A percentile compares a stretch with the other conserved stretches of the same genome.
Conservation (phyloP, 2,113 vertebrate genomes). For the Hypanus sabinus region DNA sequence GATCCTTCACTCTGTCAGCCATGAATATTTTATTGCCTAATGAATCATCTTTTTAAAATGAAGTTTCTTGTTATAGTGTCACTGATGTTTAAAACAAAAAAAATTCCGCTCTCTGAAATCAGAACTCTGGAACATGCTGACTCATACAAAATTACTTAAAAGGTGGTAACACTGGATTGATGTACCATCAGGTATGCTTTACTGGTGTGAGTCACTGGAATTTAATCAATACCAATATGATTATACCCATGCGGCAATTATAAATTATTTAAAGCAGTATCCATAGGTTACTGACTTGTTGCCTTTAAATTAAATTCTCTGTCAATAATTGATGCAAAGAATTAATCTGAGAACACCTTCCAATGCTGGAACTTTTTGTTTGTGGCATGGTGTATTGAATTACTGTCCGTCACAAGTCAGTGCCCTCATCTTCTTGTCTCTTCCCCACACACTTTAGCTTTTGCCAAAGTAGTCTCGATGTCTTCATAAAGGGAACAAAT, state of each 20-base stretch:
- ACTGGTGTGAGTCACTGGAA: slow-evolving; percentile 74
- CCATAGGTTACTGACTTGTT: slow-evolving; percentile 86
- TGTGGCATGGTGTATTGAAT: slow-evolving; percentile 71
- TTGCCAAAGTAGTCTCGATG: slow-evolving; percentile 14
- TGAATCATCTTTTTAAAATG: slow-evolving; percentile 82
- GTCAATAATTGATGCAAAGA: slow-evolving; percentile 98
- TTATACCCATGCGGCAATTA: slow-evolving; percentile 80
- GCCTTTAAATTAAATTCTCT: slow-evolving; percentile 92
- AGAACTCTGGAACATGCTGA: slow-evolving; percentile 65
- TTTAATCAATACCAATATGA: slow-evolving; percentile 94
- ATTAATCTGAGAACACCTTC: slow-evolving; percentile 93
- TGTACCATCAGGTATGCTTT: slow-evolving; percentile 73
- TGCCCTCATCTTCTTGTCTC: slow-evolving; percentile 62
- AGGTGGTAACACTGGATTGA: slow-evolving; percentile 62
- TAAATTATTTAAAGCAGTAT: slow-evolving; percentile 95
- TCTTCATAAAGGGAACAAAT: background rate
- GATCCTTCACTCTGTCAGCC: slow-evolving; percentile 97
- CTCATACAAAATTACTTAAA: slow-evolving; percentile 54
- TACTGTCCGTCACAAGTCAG: slow-evolving; percentile 61
- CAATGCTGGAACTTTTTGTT: slow-evolving; percentile 68
- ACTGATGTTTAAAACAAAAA: slow-evolving; percentile 67
- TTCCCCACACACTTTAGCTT: slow-evolving; percentile 45
- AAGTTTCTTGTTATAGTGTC: slow-evolving; percentile 79
- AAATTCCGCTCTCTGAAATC: slow-evolving; percentile 61
- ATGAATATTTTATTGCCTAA: slow-evolving; percentile 89